Base-by-base conservation (phyloP, 2,113 vertebrate genomes). In the Platysteira castanea region DNA sequence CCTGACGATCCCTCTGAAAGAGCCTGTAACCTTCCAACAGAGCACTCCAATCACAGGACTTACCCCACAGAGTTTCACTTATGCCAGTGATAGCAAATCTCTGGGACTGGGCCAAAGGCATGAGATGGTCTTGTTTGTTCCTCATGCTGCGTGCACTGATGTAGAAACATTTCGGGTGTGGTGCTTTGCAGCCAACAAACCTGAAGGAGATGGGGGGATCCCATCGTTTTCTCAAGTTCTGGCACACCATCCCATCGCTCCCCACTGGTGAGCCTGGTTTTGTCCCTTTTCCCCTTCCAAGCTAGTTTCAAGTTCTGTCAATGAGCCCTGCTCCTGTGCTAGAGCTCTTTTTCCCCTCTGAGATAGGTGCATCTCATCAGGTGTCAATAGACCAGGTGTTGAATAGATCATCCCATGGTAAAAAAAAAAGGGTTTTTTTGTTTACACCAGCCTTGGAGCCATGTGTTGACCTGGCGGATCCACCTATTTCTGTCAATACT, bases 171-270 rank as follows among this genome's bases (percentile, higher is more conserved):
- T 71, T 64, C 6, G 7, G 35, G 9, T 27, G 21, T 54, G 47
- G 30, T 80, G 42, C 42, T 64, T 31, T 56, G 31, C 44, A 49
- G 49, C 17, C 41, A 71, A 27, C 26, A 64, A 65, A 41, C 35
- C 30, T 80, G 67, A 73, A 63, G 50, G 42, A 56, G 21, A 49
- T 56, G 12, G 35, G 31, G 30, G 11, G 35, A 49, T 64, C 42
- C 42, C 14, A 3, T 80, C 13, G 1, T 80, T 71, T 56, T 63
- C 42, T 56, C 17, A 56, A 31, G 9, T 64, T 64, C 50, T 79
- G 31, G 21, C 30, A 35, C 26, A 21, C 23, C 23, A 31, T 64
- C 23, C 41, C 18, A n/a, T n/a, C 0, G 0, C 12, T 54, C 28
- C 19, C 50, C 30, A 16, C 8, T 75, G 50, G 30, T 3, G 1